Conservation (phyloP, 1,140 invertebrate genomes). For the Thaumatotibia leucotreta region DNA sequence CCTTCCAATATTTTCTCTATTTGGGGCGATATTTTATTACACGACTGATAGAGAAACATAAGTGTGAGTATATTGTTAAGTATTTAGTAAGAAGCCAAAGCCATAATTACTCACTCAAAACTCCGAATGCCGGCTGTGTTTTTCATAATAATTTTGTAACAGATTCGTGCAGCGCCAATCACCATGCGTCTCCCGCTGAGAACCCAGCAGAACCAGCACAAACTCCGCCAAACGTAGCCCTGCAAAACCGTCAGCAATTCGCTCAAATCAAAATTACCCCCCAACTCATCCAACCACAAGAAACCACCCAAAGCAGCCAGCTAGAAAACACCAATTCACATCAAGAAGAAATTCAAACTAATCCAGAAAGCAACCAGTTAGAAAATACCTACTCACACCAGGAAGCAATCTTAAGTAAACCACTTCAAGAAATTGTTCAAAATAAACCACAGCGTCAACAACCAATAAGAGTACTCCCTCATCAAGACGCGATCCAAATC, state of each 20-base stretch:
- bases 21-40: no score
- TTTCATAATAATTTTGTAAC: background rate
- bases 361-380: background rate
- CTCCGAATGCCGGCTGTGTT: no score
- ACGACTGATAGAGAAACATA: no score
- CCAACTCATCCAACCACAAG: background rate
- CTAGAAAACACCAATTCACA: background rate
- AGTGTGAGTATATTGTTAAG: no score
- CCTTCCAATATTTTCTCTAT: no score
- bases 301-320: background rate
- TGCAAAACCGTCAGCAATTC: background rate
- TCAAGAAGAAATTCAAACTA: background rate
- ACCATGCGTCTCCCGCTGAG: background rate
- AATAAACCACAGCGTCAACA: no score
- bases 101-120: no score
- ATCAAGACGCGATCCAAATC: background rate
- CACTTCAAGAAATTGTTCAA: no score
- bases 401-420: no score
- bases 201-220: background rate
- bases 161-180: background rate
- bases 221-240: background rate
- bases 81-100: background rate
- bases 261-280: background rate
- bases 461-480: no score
- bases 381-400: background rate